These are phyloP conservation scores for Allobates femoralis DNA, from an alignment of 2,797 vertebrate species.

Conservation along the genomic window DNA sequence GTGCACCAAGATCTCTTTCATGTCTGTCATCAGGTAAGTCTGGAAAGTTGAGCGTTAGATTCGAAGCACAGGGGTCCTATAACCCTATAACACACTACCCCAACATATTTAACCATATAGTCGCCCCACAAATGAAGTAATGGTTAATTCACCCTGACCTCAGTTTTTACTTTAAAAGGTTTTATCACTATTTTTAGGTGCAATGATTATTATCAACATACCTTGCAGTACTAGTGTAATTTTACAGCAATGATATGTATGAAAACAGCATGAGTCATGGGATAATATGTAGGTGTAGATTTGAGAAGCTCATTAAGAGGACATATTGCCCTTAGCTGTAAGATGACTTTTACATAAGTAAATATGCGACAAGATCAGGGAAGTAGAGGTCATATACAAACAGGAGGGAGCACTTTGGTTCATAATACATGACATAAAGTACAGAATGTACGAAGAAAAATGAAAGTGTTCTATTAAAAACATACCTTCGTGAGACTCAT, in stretches of 20 bases:
- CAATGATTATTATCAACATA: not conserved
- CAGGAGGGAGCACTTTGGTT: not conserved
- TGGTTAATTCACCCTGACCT: not conserved
- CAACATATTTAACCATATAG: no score
- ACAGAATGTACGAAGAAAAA: not conserved
- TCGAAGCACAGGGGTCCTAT: no score
- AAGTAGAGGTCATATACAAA: conserved; percentile 15
- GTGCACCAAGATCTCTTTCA: no score
- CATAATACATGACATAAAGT: not conserved
- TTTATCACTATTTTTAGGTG: not conserved
- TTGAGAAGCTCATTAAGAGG: conserved; percentile 14
- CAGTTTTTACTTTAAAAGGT: not conserved
- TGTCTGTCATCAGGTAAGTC: no score
- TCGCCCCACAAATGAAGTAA: no score
- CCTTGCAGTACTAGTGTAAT: not conserved
- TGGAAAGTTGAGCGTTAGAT: no score
- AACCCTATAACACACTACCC: no score
- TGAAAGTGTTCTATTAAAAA: not conserved
- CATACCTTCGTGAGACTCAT: no score
- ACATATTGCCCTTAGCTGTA: conserved; percentile 13
- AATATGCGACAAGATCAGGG: conserved; percentile 27
- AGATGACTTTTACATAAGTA: conserved; percentile 22
- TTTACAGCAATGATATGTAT: not conserved
- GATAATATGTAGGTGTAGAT: not conserved
- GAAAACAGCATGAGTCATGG: conserved; percentile 20